Evolutionary conservation across 2,888 invertebrate genomes (phyloP).

Genomic region (Phragmatobia fuliginosa): DNA sequence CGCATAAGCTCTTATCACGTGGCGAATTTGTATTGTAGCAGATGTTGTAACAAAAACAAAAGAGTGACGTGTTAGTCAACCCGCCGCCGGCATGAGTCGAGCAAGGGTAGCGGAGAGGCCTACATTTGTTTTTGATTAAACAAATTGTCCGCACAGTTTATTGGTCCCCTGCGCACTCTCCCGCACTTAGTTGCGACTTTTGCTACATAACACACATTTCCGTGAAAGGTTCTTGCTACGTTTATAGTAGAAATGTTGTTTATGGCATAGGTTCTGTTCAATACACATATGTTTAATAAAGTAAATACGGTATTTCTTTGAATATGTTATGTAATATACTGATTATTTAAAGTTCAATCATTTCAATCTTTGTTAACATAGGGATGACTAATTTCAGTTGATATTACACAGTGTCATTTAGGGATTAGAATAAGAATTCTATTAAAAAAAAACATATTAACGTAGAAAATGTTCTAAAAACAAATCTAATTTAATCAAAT

Average conservation of each 20-base stretch:
- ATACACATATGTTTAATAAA: conserved; percentile 24
- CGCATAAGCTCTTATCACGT: conserved; percentile 47
- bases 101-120: conserved; percentile 54
- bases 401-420: background rate
- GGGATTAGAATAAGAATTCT: background rate
- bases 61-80: conserved; percentile 63
- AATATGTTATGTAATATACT: background rate
- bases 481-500: too few species aligned
- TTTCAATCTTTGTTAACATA: background rate
- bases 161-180: conserved; percentile 71
- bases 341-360: too few species aligned
- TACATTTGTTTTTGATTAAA: conserved; percentile 86
- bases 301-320: background rate
- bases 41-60: conserved; percentile 70
- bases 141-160: conserved; percentile 84
- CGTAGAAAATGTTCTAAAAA: background rate
- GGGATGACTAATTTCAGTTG: too few species aligned
- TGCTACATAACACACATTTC: conserved; percentile 28
- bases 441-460: background rate
- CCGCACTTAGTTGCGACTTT: conserved; percentile 66
- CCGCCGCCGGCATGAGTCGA: conserved; percentile 39
- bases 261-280: conserved; percentile 27
- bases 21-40: conserved; percentile 66
- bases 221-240: conserved; percentile 26
- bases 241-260: conserved; percentile 28